Conservation (phyloP, 2,113 vertebrate genomes). For the Ovis canadensis region DNA sequence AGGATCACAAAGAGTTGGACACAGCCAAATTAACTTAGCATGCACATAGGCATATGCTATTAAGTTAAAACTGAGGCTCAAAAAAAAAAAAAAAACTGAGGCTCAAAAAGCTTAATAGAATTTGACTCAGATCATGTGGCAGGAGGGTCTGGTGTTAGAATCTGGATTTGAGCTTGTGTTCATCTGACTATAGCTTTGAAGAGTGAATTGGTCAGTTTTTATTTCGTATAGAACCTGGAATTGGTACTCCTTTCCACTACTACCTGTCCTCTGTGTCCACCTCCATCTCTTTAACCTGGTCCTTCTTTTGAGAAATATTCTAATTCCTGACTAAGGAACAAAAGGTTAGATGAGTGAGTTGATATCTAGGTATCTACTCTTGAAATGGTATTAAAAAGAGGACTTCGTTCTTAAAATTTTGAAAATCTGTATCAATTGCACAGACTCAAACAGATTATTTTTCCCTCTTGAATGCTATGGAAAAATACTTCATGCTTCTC, state of each 20-base stretch:
- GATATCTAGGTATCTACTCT: not conserved
- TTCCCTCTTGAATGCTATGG: not conserved
- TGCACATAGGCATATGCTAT: fast-evolving
- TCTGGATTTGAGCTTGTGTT: not conserved
- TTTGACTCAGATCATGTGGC: not conserved
- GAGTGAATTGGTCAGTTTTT: not conserved
- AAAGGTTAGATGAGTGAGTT: not conserved
- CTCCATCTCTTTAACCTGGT: not conserved
- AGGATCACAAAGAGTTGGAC: not conserved
- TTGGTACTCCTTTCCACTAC: not conserved
- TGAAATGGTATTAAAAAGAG: conserved; percentile 7
- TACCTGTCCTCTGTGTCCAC: not conserved
- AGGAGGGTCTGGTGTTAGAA: not conserved
- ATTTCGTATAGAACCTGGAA: not conserved
- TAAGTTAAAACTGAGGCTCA: not conserved
- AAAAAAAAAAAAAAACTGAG: not conserved
- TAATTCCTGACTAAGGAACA: not conserved
- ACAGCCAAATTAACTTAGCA: not conserved
- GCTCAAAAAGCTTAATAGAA: not conserved
- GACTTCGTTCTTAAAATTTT: not conserved
- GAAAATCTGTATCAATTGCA: not conserved
- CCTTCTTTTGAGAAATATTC: not conserved
- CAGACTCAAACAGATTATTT: not conserved
- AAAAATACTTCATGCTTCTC: not conserved
- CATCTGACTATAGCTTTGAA: not conserved